phyloP scores from a whole-genome alignment of 2,888 invertebrate species.

The Autographa pulchrina region DNA sequence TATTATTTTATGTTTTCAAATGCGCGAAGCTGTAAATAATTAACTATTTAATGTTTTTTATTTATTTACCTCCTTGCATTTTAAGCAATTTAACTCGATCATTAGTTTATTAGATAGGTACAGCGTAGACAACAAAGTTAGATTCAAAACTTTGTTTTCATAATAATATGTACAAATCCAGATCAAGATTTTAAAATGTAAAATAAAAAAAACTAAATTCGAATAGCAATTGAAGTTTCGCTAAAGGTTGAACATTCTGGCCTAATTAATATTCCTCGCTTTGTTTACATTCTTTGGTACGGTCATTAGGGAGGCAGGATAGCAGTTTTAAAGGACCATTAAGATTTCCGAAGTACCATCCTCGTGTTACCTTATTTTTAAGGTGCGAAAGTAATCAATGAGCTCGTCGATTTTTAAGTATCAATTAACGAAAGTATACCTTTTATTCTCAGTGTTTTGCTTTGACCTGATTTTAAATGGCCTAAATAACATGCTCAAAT shows the following conservation, averaged over 20 bases:
- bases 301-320: slow-evolving; percentile 2
- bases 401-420: slow-evolving; percentile 7
- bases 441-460: slow-evolving; percentile 3
- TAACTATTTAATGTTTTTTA: too few species aligned
- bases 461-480: neutral
- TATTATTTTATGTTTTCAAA: too few species aligned
- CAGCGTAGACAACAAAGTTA: too few species aligned
- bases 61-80: too few species aligned
- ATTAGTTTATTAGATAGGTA: too few species aligned
- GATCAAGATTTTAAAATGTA: too few species aligned
- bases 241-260: slow-evolving; percentile 4
- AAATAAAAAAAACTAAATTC: neutral
- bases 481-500: neutral
- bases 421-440: slow-evolving; percentile 2
- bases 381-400: slow-evolving; percentile 6
- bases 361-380: slow-evolving; percentile 3
- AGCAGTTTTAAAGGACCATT: slow-evolving; percentile 4
- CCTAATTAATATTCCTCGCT: slow-evolving; percentile 4
- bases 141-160: too few species aligned
- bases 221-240: neutral
- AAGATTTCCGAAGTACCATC: slow-evolving; percentile 1
- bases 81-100: too few species aligned
- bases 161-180: too few species aligned
- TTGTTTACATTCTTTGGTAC: neutral
- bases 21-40: too few species aligned